These are phyloP conservation scores for Pempheris klunzingeri DNA, from an alignment of 2,797 vertebrate genomes.

Conservation along the genomic window DNA sequence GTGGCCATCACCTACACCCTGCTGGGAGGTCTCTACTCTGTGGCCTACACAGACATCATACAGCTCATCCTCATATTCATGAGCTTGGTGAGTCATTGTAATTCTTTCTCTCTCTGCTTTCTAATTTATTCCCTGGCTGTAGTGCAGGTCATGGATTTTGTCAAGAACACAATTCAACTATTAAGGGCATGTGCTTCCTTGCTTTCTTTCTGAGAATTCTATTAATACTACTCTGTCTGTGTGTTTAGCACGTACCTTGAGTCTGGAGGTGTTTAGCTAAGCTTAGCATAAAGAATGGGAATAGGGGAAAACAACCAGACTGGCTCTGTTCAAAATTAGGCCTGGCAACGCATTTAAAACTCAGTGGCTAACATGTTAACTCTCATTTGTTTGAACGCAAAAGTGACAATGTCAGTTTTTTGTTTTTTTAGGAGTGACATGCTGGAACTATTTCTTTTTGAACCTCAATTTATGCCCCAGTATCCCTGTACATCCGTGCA, in stretches of 20 bases:
- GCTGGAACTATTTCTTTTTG: conserved; percentile 2
- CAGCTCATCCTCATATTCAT: conserved; percentile 85
- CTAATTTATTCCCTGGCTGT: neutral
- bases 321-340: neutral
- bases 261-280: neutral
- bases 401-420: conserved; percentile 2
- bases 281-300: neutral
- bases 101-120: neutral
- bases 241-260: neutral
- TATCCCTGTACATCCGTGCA: neutral
- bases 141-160: too few relatives aligned
- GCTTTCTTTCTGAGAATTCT: neutral
- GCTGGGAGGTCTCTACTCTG: conserved; percentile 86
- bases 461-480: too few relatives aligned
- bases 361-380: neutral
- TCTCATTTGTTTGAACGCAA: neutral
- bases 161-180: too few relatives aligned
- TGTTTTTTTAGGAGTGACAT: neutral
- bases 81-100: conserved; percentile 78
- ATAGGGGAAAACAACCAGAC: neutral
- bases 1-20: conserved; percentile 85
- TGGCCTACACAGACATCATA: conserved; percentile 79
- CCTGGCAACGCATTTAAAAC: neutral
- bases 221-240: neutral
- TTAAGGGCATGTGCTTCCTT: neutral